Conservation (phyloP, 2,888 invertebrate species). For the Phyllotreta striolata region DNA sequence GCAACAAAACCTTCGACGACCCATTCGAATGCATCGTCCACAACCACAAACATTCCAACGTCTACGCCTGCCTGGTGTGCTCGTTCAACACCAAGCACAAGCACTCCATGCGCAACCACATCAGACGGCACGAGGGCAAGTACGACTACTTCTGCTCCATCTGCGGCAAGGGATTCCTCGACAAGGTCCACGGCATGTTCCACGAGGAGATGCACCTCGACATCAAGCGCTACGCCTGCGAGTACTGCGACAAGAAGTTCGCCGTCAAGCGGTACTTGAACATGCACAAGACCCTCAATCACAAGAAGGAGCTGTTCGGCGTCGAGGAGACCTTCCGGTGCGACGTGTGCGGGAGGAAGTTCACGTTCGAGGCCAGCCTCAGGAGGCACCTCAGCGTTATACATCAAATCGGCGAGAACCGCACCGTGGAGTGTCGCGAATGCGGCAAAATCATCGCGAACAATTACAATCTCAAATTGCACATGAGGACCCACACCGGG, state of each 20-base stretch:
- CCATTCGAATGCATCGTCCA: slow-evolving; percentile 45
- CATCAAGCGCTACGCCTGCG: slow-evolving; percentile 52
- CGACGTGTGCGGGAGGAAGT: slow-evolving; percentile 50
- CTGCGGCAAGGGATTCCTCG: slow-evolving; percentile 52
- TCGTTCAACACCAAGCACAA: slow-evolving; percentile 42
- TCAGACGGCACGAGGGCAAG: slow-evolving; percentile 47
- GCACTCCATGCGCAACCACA: slow-evolving; percentile 44
- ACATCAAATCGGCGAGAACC: slow-evolving; percentile 52
- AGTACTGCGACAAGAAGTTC: slow-evolving; percentile 54
- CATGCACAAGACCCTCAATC: slow-evolving; percentile 52
- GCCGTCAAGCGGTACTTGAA: slow-evolving; percentile 49
- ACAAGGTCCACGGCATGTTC: slow-evolving; percentile 43
- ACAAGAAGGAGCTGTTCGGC: slow-evolving; percentile 53
- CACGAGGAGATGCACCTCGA: slow-evolving; percentile 55
- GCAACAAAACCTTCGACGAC: slow-evolving; percentile 47
- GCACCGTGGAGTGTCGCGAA: slow-evolving; percentile 49
- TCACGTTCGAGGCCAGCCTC: slow-evolving; percentile 54
- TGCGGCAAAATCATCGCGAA: slow-evolving; percentile 53
- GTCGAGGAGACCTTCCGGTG: slow-evolving; percentile 50
- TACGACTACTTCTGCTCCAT: slow-evolving; percentile 50
- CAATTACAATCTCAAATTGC: slow-evolving; percentile 53
- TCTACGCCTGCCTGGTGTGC: slow-evolving; percentile 46
- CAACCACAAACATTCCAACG: slow-evolving; percentile 41
- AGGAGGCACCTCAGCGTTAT: slow-evolving; percentile 53
- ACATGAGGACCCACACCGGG: slow-evolving; percentile 54